Evolutionary conservation across 2,888 invertebrate genomes (phyloP).

Genomic region (Tryphoninae sp.): DNA sequence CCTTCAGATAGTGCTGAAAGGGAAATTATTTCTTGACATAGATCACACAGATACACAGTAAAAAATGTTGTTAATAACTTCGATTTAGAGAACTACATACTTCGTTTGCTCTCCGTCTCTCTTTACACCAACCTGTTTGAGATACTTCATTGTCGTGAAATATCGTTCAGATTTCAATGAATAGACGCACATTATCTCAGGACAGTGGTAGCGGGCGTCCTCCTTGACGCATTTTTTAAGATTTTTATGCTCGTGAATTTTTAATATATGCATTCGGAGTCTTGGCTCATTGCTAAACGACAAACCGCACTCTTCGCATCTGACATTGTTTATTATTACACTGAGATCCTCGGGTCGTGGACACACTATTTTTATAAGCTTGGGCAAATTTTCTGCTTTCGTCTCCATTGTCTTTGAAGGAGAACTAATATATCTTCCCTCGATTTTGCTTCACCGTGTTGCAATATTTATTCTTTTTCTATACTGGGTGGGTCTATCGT

Average conservation of each 20-base stretch:
- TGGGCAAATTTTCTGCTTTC: neutral
- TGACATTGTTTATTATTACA: constrained; percentile 76
- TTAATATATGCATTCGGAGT: constrained; percentile 77
- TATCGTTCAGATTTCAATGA: constrained; percentile 73
- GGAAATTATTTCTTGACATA: constrained; percentile 5
- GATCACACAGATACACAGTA: constrained; percentile 1
- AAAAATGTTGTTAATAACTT: constrained; percentile 10
- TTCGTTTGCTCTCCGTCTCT: neutral
- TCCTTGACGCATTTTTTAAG: constrained; percentile 74
- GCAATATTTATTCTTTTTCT: too few species aligned
- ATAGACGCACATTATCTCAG: constrained; percentile 76
- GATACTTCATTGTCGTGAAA: constrained; percentile 79
- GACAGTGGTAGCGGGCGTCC: constrained; percentile 77
- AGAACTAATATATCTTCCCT: neutral
- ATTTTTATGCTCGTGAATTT: constrained; percentile 76
- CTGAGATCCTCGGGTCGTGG: constrained; percentile 77
- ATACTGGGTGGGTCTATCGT: too few species aligned
- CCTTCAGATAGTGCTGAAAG: constrained; percentile 80
- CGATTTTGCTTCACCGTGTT: neutral
- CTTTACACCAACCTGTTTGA: constrained; percentile 76
- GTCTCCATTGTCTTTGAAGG: constrained; percentile 7
- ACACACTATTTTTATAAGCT: constrained; percentile 72
- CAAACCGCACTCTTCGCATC: constrained; percentile 76
- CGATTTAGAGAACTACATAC: neutral
- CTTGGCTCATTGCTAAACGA: constrained; percentile 76